Conservation (phyloP, 2,797 vertebrate species). For the Pagetopsis macropterus region DNA sequence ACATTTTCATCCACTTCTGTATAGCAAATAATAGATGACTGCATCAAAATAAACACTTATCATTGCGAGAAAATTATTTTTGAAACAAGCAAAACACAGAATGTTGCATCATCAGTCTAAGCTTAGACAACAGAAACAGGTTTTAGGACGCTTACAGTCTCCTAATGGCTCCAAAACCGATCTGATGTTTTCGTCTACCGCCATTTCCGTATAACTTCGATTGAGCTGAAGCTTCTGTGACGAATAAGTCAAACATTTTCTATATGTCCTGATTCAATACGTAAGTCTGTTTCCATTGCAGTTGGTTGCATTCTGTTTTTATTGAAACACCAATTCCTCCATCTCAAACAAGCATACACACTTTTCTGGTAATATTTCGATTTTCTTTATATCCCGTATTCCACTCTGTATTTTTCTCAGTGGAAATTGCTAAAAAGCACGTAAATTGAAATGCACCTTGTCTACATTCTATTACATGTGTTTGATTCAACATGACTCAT, state of each 20-base stretch:
- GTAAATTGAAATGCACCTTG: background rate
- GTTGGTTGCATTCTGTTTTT: background rate
- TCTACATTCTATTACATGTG: background rate
- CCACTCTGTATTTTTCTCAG: background rate
- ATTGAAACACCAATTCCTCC: background rate
- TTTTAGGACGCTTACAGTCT: background rate
- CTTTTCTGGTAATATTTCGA: background rate
- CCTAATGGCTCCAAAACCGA: background rate
- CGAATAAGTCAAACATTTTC: background rate
- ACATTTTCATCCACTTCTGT: conserved; percentile 1
- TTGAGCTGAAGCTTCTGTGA: background rate
- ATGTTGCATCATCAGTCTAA: background rate
- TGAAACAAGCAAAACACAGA: background rate
- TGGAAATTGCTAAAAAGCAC: background rate
- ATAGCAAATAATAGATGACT: conserved; percentile 1
- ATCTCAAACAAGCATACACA: background rate
- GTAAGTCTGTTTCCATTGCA: background rate
- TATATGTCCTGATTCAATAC: background rate
- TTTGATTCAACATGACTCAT: background rate
- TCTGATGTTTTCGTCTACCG: background rate
- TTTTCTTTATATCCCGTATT: too few species aligned
- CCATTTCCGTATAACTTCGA: background rate
- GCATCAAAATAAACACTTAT: background rate
- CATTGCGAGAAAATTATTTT: background rate
- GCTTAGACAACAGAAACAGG: conserved; percentile 4